Evolutionary conservation across 2,113 vertebrate genomes (phyloP).

Genomic region (Tinamus guttatus): DNA sequence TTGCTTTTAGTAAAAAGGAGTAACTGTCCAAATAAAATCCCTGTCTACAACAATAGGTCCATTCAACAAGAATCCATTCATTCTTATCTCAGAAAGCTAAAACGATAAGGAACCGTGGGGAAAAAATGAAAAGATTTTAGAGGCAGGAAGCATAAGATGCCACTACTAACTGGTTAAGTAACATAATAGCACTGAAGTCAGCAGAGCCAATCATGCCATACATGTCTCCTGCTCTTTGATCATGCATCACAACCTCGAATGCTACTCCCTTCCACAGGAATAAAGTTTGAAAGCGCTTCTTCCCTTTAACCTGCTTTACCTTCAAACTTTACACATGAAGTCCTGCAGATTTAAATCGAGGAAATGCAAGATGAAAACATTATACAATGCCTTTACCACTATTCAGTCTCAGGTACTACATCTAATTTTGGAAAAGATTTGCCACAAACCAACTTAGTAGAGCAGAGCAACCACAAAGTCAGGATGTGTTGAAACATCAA

Average conservation of each 20-base stretch:
- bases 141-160: not conserved
- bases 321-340: not conserved
- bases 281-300: not conserved
- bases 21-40: conserved; percentile 2
- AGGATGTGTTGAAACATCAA: not conserved
- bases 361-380: not conserved
- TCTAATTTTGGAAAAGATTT: not conserved
- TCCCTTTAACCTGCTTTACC: not conserved
- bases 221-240: not conserved
- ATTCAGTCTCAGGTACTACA: not conserved
- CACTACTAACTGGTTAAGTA: not conserved
- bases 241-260: not conserved
- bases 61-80: not conserved
- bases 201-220: not conserved
- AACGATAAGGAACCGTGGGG: fast-evolving
- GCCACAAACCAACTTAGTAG: not conserved
- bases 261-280: not conserved
- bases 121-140: not conserved
- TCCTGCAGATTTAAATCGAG: not conserved
- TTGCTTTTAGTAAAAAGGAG: not conserved
- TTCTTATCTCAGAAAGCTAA: not conserved
- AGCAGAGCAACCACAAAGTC: not conserved
- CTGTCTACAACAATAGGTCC: not conserved
- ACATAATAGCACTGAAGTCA: not conserved
- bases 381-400: not conserved